These are phyloP conservation scores for Cryptus armator DNA, from an alignment of 2,888 invertebrate genomes.

Conservation along the genomic window DNA sequence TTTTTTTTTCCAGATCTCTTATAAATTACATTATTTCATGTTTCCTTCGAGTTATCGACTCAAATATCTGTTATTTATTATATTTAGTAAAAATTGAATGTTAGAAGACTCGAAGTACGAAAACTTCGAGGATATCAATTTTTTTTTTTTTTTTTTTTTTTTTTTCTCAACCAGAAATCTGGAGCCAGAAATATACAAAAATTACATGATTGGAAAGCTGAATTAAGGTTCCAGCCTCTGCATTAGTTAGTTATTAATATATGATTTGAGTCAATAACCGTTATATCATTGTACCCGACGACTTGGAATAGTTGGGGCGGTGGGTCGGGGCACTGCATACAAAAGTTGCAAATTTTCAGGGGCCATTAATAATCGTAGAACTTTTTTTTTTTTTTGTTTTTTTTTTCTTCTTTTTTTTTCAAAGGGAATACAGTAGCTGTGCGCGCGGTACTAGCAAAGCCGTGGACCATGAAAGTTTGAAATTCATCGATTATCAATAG, in stretches of 20 bases:
- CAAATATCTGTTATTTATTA: constrained; percentile 28
- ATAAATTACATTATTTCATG: constrained; percentile 44
- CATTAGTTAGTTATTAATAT: constrained; percentile 21
- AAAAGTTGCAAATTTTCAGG: constrained; percentile 41
- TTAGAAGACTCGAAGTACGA: constrained; percentile 1
- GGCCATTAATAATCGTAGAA: constrained; percentile 28
- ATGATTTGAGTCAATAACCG: constrained; percentile 40
- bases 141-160: background rate
- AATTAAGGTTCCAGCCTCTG: constrained; percentile 51
- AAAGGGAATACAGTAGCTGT: constrained; percentile 32
- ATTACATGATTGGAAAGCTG: constrained; percentile 47
- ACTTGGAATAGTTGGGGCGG: constrained; percentile 4
- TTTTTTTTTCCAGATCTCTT: constrained; percentile 18
- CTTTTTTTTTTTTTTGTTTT: background rate
- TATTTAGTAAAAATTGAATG: constrained; percentile 16
- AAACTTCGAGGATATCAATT: constrained; percentile 29
- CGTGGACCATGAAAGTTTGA: constrained; percentile 36
- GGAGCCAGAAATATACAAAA: constrained; percentile 46
- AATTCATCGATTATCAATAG: constrained; percentile 42
- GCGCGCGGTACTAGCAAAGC: constrained; percentile 53
- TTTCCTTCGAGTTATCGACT: constrained; percentile 42
- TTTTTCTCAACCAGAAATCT: constrained; percentile 23
- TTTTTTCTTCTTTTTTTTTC: background rate
- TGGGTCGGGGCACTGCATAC: constrained; percentile 13
- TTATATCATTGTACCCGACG: constrained; percentile 26